Base-by-base conservation (phyloP, 2,888 invertebrate genomes). In the Cephus sareptanus region DNA sequence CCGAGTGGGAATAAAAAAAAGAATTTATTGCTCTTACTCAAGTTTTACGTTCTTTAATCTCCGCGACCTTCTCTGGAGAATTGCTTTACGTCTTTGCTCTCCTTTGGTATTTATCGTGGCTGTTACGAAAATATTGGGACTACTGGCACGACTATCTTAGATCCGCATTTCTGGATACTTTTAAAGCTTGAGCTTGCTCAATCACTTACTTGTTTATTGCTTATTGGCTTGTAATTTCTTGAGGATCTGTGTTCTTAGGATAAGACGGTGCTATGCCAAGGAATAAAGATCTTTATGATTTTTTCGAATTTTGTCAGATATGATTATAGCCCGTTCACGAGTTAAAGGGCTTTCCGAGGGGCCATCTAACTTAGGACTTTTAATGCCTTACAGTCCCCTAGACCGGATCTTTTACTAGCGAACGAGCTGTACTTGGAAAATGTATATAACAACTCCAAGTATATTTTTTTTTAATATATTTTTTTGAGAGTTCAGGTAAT, bases 11-110 rank as follows among this genome's bases (percentile, higher is more conserved):
- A n/a, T 40, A 35, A 69, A 37, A 80, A 80, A 79, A 73, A 76
- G 75, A 81, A 81, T 85, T 87, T 87, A 86, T 87, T 84, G 81
- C 81, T 79, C 83, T 80, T 77, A 75, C 80, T 75, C 73, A 83
- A 86, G 85, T 86, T 87, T 87, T 87, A 87, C 82, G 84, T 80
- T 79, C 83, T 83, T 87, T 87, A 87, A 87, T 87, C 87, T 82
- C 80, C 79, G 80, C 84, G 81, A 83, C 84, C 78, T 80, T 77
- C 85, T 82, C 77, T 15, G 37, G 83, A 81, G 83, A 79, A 83
- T 83, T 82, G 82, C 83, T 86, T 86, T 77, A 83, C 83, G 81
- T 80, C 80, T 80, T 81, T 77, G 82, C 81, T 75, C 74, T 73
- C 78, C 74, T 68, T 77, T 40, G 79, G 74, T 84, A 77, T 79